Base-by-base conservation (phyloP, 2,113 vertebrate species). In the Gallinago media region DNA sequence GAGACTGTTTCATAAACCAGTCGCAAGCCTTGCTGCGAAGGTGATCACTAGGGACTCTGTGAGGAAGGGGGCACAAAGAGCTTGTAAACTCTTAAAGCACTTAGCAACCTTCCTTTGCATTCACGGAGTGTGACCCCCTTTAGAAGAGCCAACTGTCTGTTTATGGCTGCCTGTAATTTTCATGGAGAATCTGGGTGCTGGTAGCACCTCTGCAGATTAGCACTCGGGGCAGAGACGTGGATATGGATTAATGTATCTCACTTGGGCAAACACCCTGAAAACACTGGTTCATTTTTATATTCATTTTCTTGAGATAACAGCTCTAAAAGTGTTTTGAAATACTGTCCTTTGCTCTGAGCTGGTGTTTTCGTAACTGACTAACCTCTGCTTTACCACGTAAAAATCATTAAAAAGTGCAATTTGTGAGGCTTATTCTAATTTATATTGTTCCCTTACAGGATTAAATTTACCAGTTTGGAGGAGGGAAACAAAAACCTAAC, bases 391-490 rank as follows among this genome's bases (percentile, higher is more conserved):
- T 76, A 85, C 58, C 58, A 81, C 75, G 95, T 72, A 2, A 75
- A 67, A 88, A 81, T 46, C 40, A 94, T 92, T 87, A 27, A 75
- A 83, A 86, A 85, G 82, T 86, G 68, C 47, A 67, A 40, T 71
- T 91, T 1, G 6, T 88, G 38, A 94, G 42, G 21, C 81, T 96
- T 90, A 76, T 94, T 97, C 82, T 95, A 93, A 91, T 97, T 95
- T 97, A 94, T 98, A 85, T 96, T 98, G 94, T 96, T 97, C 97
- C 84, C 90, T 96, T 98, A 76, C 91, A 98, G 98, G 98, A 98
- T 96, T 97, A 97, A 96, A 94, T 96, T 98, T 97, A 97, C 97
- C 97, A 95, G 94, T 97, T 95, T 96, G 94, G 81, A 98, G 96
- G 92, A 97, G 95, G 95, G 95, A 95, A 97, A 93, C 92, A 97